Evolutionary conservation across 2,888 invertebrate genomes (phyloP).

Genomic region (Allacma fusca): DNA sequence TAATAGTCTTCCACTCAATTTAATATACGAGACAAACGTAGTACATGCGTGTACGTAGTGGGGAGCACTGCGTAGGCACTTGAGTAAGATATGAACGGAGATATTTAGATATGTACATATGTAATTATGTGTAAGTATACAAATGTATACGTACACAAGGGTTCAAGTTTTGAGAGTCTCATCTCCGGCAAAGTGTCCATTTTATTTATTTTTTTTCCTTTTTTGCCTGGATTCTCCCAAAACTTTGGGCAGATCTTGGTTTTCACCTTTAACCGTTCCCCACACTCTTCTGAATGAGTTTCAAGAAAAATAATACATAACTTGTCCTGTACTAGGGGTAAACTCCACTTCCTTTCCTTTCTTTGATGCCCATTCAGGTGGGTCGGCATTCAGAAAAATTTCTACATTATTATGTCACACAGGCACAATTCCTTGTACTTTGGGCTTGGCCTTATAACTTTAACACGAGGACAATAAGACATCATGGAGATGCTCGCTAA

Average conservation of each 20-base stretch:
- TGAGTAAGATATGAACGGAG: too few relatives aligned
- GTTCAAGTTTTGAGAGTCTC: too few relatives aligned
- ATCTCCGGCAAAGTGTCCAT: slow-evolving; percentile 25
- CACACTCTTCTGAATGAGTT: slow-evolving; percentile 14
- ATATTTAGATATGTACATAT: too few relatives aligned
- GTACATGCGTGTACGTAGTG: too few relatives aligned
- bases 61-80: too few relatives aligned
- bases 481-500: background rate
- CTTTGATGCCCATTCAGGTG: slow-evolving; percentile 28
- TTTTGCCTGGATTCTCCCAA: background rate
- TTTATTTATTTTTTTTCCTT: slow-evolving; percentile 27
- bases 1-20: slow-evolving; percentile 27
- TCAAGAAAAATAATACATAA: slow-evolving; percentile 25
- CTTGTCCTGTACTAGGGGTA: slow-evolving; percentile 16
- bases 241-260: slow-evolving; percentile 24
- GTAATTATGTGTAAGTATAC: too few relatives aligned
- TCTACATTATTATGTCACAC: background rate
- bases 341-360: slow-evolving; percentile 18
- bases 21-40: background rate
- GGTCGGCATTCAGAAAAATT: slow-evolving; percentile 8
- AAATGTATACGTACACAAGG: too few relatives aligned
- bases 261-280: slow-evolving; percentile 31
- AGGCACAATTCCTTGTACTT: background rate
- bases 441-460: slow-evolving; percentile 26
- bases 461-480: background rate